phyloP scores from a whole-genome alignment of 2,797 vertebrate genomes.

The Cygnus olor region DNA sequence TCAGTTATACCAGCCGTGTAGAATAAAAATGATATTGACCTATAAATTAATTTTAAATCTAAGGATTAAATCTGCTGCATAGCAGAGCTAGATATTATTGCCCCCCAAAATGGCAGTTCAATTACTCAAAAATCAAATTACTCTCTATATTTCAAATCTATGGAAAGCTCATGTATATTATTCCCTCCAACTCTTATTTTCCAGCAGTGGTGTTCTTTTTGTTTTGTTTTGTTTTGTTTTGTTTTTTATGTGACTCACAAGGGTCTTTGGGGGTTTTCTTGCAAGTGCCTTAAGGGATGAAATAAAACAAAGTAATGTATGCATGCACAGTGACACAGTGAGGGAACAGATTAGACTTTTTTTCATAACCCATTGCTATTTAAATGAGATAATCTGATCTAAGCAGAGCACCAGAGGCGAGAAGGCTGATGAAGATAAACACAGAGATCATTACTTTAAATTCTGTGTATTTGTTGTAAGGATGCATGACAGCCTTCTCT shows the following conservation, averaged over 20 bases:
- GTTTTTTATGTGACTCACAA: slow-evolving; percentile 49
- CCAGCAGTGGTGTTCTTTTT: background rate
- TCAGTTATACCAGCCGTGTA: background rate
- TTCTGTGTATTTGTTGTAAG: slow-evolving; percentile 31
- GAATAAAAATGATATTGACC: background rate
- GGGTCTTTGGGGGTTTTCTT: slow-evolving; percentile 43
- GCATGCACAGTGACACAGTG: slow-evolving; percentile 22
- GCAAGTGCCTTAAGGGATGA: slow-evolving; percentile 41
- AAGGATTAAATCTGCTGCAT: background rate
- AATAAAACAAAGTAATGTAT: slow-evolving; percentile 44
- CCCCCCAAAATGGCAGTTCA: background rate
- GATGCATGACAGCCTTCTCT: background rate
- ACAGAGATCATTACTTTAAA: slow-evolving; percentile 48
- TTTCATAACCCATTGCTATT: slow-evolving; percentile 47
- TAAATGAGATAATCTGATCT: slow-evolving; percentile 70
- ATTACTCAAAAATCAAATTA: slow-evolving; percentile 13
- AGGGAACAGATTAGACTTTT: slow-evolving; percentile 40
- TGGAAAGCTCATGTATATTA: background rate
- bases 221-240: too few relatives aligned
- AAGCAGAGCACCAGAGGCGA: slow-evolving; percentile 48
- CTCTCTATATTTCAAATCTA: background rate
- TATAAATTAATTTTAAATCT: background rate
- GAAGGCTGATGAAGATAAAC: slow-evolving; percentile 34
- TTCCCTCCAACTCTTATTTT: slow-evolving; percentile 53
- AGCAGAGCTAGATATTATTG: background rate